These are phyloP conservation scores for Cyanoderma ruficeps DNA, from an alignment of 2,113 vertebrate species.

Conservation along the genomic window DNA sequence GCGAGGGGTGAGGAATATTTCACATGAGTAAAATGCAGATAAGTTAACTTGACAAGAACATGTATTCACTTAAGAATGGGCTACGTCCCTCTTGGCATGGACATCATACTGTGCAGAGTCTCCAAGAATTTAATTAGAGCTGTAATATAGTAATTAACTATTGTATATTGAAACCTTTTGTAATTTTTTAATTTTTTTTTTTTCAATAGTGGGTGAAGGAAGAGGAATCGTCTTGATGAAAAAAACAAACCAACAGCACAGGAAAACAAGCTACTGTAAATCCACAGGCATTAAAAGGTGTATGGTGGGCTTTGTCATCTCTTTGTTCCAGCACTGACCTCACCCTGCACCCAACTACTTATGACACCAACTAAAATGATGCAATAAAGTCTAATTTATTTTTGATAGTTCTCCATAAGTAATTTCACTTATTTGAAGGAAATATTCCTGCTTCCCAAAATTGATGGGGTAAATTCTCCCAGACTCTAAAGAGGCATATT, in stretches of 20 bases:
- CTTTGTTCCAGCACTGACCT: background rate
- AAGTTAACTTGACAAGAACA: constrained; percentile 54
- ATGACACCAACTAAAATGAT: background rate
- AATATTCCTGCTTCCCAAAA: background rate
- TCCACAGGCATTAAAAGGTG: background rate
- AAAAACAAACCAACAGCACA: background rate
- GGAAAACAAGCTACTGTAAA: background rate
- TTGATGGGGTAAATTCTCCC: background rate
- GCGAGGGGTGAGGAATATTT: constrained; percentile 32
- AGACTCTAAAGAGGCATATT: background rate
- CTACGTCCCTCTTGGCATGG: constrained; percentile 48
- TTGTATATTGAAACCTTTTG: constrained; percentile 35
- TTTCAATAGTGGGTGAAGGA: background rate
- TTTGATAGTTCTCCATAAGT: background rate
- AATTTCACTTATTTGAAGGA: background rate
- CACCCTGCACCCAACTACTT: background rate
- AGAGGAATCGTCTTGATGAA: background rate
- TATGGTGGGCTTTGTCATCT: background rate
- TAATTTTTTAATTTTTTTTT: background rate
- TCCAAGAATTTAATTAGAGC: constrained; percentile 60
- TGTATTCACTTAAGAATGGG: constrained; percentile 34
- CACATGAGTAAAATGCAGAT: constrained; percentile 29
- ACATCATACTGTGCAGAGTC: constrained; percentile 33
- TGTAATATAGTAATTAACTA: constrained; percentile 40
- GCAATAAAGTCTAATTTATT: background rate